Percentiles rank a stretch among this genome's conserved stretches.
Evolutionary conservation across 2,888 invertebrate genomes (phyloP).

Genomic region (Archips xylosteana): DNA sequence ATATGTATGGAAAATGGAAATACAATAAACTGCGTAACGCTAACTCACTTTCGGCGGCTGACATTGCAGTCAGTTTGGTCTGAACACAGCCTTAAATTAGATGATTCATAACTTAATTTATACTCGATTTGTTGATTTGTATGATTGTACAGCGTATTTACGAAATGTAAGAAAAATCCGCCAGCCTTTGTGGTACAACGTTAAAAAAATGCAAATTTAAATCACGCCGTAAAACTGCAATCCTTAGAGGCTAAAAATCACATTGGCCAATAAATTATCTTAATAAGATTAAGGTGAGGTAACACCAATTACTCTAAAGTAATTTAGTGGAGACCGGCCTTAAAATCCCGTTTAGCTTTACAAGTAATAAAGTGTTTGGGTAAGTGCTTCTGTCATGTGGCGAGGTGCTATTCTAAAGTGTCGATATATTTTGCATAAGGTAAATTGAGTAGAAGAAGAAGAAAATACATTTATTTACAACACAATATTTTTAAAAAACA

Average conservation of each 20-base stretch:
- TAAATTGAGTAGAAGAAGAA: neutral
- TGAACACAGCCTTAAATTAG: too few relatives aligned
- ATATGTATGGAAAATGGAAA: too few relatives aligned
- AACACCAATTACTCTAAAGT: conserved; percentile 1
- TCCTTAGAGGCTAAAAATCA: neutral
- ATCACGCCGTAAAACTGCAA: neutral
- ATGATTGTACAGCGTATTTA: too few relatives aligned
- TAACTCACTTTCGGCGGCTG: too few relatives aligned
- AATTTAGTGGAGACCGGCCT: conserved; percentile 1
- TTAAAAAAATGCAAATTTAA: neutral
- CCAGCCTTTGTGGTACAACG: too few relatives aligned
- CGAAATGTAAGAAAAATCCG: too few relatives aligned
- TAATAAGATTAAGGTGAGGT: neutral
- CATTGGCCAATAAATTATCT: neutral
- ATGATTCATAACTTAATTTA: too few relatives aligned
- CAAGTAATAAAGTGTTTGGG: neutral
- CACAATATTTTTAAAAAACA: too few relatives aligned
- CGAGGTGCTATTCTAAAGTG: neutral
- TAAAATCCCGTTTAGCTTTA: conserved; percentile 17
- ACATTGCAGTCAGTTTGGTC: too few relatives aligned
- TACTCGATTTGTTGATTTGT: too few relatives aligned
- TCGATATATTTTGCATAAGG: neutral
- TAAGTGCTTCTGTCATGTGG: conserved; percentile 2
- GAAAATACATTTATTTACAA: too few relatives aligned
- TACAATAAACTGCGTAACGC: too few relatives aligned